Conservation (phyloP, 2,797 vertebrate genomes). For the Parotocinclus haroldoi region DNA sequence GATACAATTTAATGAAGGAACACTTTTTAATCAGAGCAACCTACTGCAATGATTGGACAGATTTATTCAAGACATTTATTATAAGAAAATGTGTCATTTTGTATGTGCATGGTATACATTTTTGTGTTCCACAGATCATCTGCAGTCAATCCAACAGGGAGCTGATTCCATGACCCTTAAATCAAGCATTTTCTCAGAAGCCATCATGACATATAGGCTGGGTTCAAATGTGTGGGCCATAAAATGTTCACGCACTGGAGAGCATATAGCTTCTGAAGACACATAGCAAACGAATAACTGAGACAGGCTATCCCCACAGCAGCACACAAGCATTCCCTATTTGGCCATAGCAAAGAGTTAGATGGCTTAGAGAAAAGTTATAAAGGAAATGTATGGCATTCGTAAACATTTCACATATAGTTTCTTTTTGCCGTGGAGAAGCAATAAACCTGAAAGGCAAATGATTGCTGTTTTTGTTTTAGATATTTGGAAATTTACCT, state of each 20-base stretch:
- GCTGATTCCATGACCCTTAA: conserved; percentile 4
- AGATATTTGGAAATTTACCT: background rate
- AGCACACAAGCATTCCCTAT: background rate
- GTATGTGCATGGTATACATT: background rate
- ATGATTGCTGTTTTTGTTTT: background rate
- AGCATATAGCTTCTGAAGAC: conserved; percentile 4
- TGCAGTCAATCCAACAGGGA: conserved; percentile 1
- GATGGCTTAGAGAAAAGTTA: no score
- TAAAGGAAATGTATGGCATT: background rate
- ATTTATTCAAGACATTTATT: background rate
- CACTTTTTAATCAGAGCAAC: no score
- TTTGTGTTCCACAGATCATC: conserved; percentile 1
- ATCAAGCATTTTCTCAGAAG: conserved; percentile 14
- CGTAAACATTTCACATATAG: background rate
- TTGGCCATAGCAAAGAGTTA: background rate
- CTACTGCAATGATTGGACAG: background rate
- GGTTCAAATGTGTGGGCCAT: conserved; percentile 14
- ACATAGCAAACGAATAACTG: background rate
- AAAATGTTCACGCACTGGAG: conserved; percentile 22
- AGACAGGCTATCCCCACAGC: background rate
- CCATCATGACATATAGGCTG: conserved; percentile 13
- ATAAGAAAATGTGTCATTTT: no score
- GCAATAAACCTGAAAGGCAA: background rate
- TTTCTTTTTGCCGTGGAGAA: background rate
- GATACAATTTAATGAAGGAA: background rate